Evolutionary conservation across 2,888 invertebrate genomes (phyloP), one percentile per base, ranked within the genome.

Genomic region (Protonemura montana): DNA sequence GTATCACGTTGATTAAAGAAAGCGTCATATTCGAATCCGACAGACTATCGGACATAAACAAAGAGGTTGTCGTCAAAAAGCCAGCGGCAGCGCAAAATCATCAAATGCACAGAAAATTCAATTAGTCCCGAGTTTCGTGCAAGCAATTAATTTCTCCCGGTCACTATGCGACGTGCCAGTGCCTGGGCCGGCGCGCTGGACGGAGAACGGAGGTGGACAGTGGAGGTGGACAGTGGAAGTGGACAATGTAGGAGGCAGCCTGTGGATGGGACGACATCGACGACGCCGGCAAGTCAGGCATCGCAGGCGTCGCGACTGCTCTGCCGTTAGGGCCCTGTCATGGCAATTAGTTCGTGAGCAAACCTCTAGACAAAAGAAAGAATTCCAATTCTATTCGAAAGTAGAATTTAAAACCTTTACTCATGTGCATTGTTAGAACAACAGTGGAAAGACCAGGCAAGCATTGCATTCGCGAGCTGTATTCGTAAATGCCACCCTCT

Each of bases 311-410:
- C 35, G 35, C 35, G 10, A 35, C 3, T 10, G 35, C 35, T 35
- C 26, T 77, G 77, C 10, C 26, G 5, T 77, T 28, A 25, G 10
- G 26, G 26, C 28, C 27, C 78, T 78, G 78, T 78, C 78, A 78
- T 27, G 30, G 42, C 82, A 82, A 82, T 82, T 82, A 35, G 82
- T 41, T 82, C 41, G 30, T 27, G 16, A 82, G 81, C 81, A 81
- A 59, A 42, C 82, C 25, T 82, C 26, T n/a, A 82, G 82, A 82
- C 82, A 82, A 82, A 82, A 82, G 82, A 41, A 42, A 82, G 30
- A 29, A 81, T 81, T 82, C 41, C 41, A n/a, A 82, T 82, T 82
- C 82, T 26, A 82, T 82, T 82, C 82, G 82, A 41, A 82, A 82
- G 82, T 35, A 41, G 41, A 82, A 82, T 82, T 82, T 78, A 78